These are phyloP conservation scores for Rhyacophila brunnea DNA, from an alignment of 1,140 invertebrate genomes.

Conservation along the genomic window DNA sequence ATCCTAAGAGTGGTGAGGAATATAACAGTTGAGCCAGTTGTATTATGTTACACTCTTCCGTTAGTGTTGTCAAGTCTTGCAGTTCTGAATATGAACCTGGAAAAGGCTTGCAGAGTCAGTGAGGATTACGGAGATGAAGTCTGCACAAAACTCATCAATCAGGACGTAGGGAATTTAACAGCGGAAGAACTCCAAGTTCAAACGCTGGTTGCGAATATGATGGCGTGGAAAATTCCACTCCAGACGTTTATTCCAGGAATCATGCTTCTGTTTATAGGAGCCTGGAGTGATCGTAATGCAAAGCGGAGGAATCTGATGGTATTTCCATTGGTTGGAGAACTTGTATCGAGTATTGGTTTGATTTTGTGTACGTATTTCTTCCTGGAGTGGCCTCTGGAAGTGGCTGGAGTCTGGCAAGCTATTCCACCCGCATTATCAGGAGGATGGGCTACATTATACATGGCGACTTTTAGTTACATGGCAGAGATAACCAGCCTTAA, in stretches of 20 bases:
- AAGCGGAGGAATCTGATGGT: conserved; percentile 60
- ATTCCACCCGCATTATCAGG: conserved; percentile 57
- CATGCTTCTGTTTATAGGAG: conserved; percentile 60
- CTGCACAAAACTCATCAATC: conserved; percentile 53
- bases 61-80: conserved; percentile 53
- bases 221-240: conserved; percentile 56
- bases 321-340: conserved; percentile 56
- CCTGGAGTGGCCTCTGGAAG: conserved; percentile 52
- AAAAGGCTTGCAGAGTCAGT: conserved; percentile 62
- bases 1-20: conserved; percentile 38
- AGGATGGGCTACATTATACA: conserved; percentile 54
- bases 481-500: conserved; percentile 56
- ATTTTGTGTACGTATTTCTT: conserved; percentile 56
- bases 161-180: conserved; percentile 45
- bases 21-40: conserved; percentile 58
- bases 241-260: conserved; percentile 56
- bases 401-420: conserved; percentile 56
- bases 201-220: conserved; percentile 55
- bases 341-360: conserved; percentile 47
- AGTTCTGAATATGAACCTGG: conserved; percentile 59
- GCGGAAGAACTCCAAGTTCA: conserved; percentile 53
- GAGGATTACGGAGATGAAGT: conserved; percentile 49
- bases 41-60: conserved; percentile 54
- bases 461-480: conserved; percentile 59
- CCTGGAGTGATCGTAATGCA: conserved; percentile 60